Conservation (phyloP, 2,797 vertebrate species). For the Phalloptychus januarius region DNA sequence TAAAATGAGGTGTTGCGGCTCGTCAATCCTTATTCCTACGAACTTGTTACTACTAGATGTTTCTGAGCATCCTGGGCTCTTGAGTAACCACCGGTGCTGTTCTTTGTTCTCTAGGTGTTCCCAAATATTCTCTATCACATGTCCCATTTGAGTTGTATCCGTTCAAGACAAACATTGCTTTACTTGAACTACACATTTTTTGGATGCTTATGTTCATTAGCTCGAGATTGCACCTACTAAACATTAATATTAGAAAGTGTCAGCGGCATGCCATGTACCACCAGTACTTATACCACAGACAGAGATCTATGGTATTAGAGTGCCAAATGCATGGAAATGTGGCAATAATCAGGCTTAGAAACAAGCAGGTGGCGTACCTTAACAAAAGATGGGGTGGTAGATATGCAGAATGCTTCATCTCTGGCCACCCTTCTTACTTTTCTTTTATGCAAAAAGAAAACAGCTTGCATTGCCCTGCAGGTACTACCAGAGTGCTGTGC, state of each 20-base stretch:
- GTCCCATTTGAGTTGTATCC: neutral
- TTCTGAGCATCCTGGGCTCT: too few species aligned
- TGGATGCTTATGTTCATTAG: neutral
- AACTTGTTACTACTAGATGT: neutral
- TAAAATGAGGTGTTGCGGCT: too few species aligned
- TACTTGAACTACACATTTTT: neutral
- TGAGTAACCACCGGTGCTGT: neutral
- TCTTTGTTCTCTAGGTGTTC: neutral
- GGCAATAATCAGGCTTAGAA: slow-evolving; percentile 25
- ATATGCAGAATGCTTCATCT: slow-evolving; percentile 42
- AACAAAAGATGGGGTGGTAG: slow-evolving; percentile 55
- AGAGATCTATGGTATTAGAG: neutral
- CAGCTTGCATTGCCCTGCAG: slow-evolving; percentile 85
- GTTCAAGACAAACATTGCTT: neutral
- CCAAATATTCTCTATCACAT: neutral
- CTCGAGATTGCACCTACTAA: neutral
- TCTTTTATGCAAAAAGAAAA: slow-evolving; percentile 84
- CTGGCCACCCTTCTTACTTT: slow-evolving; percentile 39
- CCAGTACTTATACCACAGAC: neutral
- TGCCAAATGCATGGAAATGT: neutral
- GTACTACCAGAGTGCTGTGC: slow-evolving; percentile 77
- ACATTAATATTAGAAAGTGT: neutral
- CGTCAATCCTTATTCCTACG: neutral
- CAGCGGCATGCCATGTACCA: neutral
- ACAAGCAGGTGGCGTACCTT: slow-evolving; percentile 31